These are phyloP conservation scores for Turritopsis rubra DNA, from an alignment of 30 jellyfish, hydroid and myxozoan genomes.

Conservation along the genomic window DNA sequence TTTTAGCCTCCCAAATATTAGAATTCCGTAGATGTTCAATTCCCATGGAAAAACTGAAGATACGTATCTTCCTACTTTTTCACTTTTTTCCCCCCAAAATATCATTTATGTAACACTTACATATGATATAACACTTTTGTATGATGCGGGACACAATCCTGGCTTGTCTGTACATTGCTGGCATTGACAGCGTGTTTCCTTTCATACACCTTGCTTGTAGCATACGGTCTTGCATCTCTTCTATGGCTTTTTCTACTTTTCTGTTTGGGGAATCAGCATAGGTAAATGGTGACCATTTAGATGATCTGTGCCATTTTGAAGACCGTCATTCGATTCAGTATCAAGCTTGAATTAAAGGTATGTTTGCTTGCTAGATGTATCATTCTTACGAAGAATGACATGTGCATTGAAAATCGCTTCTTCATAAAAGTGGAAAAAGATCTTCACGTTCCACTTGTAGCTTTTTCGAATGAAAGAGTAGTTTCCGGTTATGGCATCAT, in stretches of 20 bases:
- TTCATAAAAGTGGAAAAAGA: constrained; percentile 12
- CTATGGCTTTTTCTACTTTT: not conserved
- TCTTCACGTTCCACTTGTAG: constrained; percentile 7
- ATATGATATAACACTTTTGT: too few species aligned
- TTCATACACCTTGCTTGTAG: constrained; percentile 6
- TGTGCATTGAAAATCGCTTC: constrained; percentile 20
- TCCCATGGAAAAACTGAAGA: too few species aligned
- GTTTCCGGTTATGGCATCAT: constrained; percentile 8
- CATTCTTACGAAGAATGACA: not conserved
- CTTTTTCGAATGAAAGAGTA: constrained; percentile 1
- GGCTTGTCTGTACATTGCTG: not conserved
- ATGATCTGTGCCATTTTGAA: not conserved
- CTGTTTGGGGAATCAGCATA: not conserved
- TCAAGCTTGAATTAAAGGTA: not conserved
- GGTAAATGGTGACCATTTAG: constrained; percentile 14
- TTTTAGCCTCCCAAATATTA: too few species aligned
- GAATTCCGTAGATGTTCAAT: too few species aligned
- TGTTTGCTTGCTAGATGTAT: not conserved
- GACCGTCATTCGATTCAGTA: not conserved
- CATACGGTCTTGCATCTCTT: not conserved
- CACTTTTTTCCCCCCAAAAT: too few species aligned
- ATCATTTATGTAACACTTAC: too few species aligned
- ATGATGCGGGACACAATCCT: constrained; percentile 3
- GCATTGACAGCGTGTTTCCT: constrained; percentile 11
- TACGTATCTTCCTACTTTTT: too few species aligned